These are phyloP conservation scores for Sula dactylatra DNA, from an alignment of 2,113 vertebrate species.

Conservation along the genomic window DNA sequence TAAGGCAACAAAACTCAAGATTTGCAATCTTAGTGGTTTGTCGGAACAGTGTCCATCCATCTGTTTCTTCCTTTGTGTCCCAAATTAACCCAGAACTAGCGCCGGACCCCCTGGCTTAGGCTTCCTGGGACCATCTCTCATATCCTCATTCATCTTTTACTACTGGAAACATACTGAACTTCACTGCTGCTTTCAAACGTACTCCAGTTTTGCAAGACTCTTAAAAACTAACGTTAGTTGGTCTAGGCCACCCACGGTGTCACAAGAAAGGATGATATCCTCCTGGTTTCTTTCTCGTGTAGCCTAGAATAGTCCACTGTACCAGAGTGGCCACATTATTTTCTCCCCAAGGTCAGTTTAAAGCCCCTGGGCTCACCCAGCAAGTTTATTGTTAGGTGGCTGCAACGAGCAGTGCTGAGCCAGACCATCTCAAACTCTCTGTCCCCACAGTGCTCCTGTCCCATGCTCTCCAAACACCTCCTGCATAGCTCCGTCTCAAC, in stretches of 20 bases:
- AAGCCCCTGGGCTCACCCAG: background rate
- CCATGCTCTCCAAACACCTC: background rate
- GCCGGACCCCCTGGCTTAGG: background rate
- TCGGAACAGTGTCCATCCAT: background rate
- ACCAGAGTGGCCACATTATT: background rate
- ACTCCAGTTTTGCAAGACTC: background rate
- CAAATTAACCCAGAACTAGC: background rate
- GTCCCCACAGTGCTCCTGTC: background rate
- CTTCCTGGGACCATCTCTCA: background rate
- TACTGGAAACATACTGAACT: background rate
- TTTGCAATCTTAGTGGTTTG: background rate
- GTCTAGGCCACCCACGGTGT: background rate
- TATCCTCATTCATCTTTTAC: background rate
- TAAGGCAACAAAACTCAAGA: background rate
- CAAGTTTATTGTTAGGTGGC: background rate
- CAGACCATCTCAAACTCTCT: background rate
- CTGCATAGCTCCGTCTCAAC: background rate
- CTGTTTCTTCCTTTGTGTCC: background rate
- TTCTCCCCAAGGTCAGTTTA: background rate
- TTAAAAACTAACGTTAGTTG: background rate
- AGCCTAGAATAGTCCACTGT: background rate
- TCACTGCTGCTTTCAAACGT: background rate
- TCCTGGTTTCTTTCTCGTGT: background rate
- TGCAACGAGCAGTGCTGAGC: background rate
- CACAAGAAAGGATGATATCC: background rate